Evolutionary conservation across 2,113 vertebrate species (phyloP).

Genomic region (Pollachius pollachius): DNA sequence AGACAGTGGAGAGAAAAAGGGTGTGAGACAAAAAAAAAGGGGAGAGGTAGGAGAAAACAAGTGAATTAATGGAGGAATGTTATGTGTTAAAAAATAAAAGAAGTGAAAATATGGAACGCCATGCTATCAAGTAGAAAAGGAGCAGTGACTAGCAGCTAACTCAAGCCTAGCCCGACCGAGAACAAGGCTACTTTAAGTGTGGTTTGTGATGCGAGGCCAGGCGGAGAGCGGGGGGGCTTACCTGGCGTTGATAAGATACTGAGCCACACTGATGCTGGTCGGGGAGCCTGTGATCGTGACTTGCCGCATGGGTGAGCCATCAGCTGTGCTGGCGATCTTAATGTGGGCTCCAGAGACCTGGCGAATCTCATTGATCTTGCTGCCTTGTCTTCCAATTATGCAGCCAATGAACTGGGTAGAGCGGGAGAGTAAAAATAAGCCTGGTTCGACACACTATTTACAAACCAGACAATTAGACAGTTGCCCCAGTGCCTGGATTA

Average conservation of each 20-base stretch:
- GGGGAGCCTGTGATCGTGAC: conserved; percentile 92
- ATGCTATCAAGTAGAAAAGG: conserved; percentile 74
- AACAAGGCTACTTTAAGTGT: conserved; percentile 56
- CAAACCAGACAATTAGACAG: conserved; percentile 18
- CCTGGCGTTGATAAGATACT: conserved; percentile 96
- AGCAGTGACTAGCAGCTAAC: conserved; percentile 61
- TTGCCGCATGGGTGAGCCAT: conserved; percentile 90
- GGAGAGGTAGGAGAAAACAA: conserved; percentile 76
- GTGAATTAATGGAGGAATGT: conserved; percentile 84
- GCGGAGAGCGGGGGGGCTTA: conserved; percentile 64
- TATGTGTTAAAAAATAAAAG: conserved; percentile 86
- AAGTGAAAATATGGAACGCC: conserved; percentile 79
- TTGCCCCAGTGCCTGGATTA: too few relatives aligned
- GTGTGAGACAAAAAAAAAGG: conserved; percentile 27
- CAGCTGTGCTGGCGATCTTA: conserved; percentile 92
- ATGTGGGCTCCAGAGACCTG: conserved; percentile 96
- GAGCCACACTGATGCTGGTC: conserved; percentile 90
- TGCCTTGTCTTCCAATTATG: conserved; percentile 97
- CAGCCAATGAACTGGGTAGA: conserved; percentile 88
- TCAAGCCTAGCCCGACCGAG: conserved; percentile 56
- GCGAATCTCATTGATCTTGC: conserved; percentile 96
- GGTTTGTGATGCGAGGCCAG: conserved; percentile 21
- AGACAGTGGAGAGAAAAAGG: conserved; percentile 45
- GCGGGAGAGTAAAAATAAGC: conserved; percentile 44
- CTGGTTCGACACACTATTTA: conserved; percentile 5